Evolutionary conservation across 2,888 invertebrate species (phyloP).

Genomic region (Drosophila anceps): DNA sequence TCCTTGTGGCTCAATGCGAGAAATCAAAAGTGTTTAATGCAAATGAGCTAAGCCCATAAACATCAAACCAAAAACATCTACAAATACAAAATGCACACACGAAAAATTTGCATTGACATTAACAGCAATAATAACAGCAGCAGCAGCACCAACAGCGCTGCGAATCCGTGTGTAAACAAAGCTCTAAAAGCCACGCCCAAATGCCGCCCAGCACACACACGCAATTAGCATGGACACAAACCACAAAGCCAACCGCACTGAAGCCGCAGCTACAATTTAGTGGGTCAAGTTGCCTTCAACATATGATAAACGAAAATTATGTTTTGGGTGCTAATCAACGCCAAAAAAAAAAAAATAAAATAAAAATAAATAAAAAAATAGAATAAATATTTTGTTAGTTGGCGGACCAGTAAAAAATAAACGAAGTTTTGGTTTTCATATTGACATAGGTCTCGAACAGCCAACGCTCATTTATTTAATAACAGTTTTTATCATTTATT

Average conservation of each 20-base stretch:
- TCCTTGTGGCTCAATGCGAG: constrained; percentile 46
- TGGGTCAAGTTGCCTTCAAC: constrained; percentile 66
- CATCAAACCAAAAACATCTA: constrained; percentile 17
- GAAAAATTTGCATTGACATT: constrained; percentile 65
- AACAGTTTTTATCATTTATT: constrained; percentile 54
- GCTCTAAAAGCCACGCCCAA: constrained; percentile 34
- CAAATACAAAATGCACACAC: constrained; percentile 33
- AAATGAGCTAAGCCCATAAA: constrained; percentile 56
- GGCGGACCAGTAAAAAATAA: constrained; percentile 57
- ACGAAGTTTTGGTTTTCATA: constrained; percentile 38
- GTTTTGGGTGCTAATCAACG: constrained; percentile 62
- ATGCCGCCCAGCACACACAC: constrained; percentile 6
- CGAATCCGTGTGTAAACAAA: constrained; percentile 43
- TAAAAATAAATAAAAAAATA: not conserved
- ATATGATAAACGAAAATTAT: constrained; percentile 34
- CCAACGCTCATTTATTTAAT: constrained; percentile 46
- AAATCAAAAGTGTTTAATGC: constrained; percentile 73
- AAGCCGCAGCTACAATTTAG: constrained; percentile 37
- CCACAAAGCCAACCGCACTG: constrained; percentile 29
- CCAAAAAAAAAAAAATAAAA: constrained; percentile 4
- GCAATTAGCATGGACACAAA: constrained; percentile 66
- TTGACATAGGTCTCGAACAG: constrained; percentile 51
- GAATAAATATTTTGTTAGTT: constrained; percentile 35
- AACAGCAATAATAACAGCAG: constrained; percentile 22
- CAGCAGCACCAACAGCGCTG: constrained; percentile 6